Base-by-base conservation (phyloP, 2,113 vertebrate species). In the Pycnonotus jocosus region DNA sequence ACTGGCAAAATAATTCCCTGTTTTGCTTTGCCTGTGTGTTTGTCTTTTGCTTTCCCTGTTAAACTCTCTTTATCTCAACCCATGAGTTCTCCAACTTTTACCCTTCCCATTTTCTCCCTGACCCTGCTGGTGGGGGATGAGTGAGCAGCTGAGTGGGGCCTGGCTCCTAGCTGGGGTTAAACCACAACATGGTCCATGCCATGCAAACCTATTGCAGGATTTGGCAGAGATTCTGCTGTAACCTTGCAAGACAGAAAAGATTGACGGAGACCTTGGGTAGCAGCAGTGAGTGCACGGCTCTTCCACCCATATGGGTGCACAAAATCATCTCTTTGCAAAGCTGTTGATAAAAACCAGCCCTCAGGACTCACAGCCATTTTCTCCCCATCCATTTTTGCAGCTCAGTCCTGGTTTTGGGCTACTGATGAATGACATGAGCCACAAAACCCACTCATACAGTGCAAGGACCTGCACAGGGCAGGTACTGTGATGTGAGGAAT, bases 361-460 rank as follows among this genome's bases (percentile, higher is more conserved):
- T 61, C 64, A 42, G 50, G 45, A 73, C 5, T 88, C 37, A 65
- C 1, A 69, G 45, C 2, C 9, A 28, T 61, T 83, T 51, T 62
- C 50, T 90, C 40, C n/a, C 37, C 33, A 45, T 3, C 23, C n/a
- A 6, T 35, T 72, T 72, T 22, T 82, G 15, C 18, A 56, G 19
- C 15, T 86, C 35, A 61, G 2, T 11, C 27, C 33, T 51, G 9
- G 42, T 83, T 74, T 33, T 51, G 38, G 15, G 22, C 23, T 79
- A 21, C 25, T 57, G 30, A 13, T 72, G 57, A 76, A 65, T 2
- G 12, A 79, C 27, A 10, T 53, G 42, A 85, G 42, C 24, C 38
- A 53, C 2, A 7, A 61, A 40, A 82, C 23, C 23, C 37, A 15
- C 14, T 64, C 0, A 0, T 35, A 20, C 0, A 0, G 47, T 28